Evolutionary conservation across 1,140 invertebrate species (phyloP).

Genomic region (Neodiprion virginianus): DNA sequence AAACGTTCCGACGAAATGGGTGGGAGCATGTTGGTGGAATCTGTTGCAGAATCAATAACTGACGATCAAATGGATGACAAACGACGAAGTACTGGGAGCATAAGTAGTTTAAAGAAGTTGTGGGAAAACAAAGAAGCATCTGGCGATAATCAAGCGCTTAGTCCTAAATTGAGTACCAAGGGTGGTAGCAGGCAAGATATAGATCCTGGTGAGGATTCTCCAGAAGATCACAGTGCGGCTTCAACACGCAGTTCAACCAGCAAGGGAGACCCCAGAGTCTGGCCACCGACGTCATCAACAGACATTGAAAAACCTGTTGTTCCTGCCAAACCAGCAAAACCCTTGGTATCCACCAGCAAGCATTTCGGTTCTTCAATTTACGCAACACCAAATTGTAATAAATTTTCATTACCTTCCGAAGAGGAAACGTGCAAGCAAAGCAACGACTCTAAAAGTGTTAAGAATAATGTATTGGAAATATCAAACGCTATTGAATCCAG

Average conservation of each 20-base stretch:
- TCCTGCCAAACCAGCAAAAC: constrained; percentile 67
- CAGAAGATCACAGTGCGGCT: constrained; percentile 57
- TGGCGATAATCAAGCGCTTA: constrained; percentile 63
- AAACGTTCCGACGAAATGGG: constrained; percentile 54
- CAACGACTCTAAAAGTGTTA: constrained; percentile 53
- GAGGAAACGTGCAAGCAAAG: constrained; percentile 37
- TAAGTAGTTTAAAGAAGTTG: constrained; percentile 89
- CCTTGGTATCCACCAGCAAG: constrained; percentile 53
- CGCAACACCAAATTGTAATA: constrained; percentile 63
- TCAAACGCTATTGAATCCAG: constrained; percentile 72
- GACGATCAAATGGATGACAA: constrained; percentile 82
- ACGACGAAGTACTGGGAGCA: constrained; percentile 89
- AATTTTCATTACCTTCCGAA: constrained; percentile 28
- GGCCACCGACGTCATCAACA: constrained; percentile 59
- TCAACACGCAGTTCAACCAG: constrained; percentile 57
- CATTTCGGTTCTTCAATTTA: constrained; percentile 63
- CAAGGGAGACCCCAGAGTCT: constrained; percentile 63
- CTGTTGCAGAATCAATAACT: constrained; percentile 18
- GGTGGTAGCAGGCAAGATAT: constrained; percentile 46
- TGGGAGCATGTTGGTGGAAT: constrained; percentile 47
- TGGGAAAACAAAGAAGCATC: constrained; percentile 81
- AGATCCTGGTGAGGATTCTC: constrained; percentile 60
- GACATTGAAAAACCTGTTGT: constrained; percentile 75
- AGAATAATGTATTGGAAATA: constrained; percentile 74
- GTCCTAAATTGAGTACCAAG: constrained; percentile 68